These are phyloP conservation scores for Apteryx mantelli DNA, from an alignment of 2,113 vertebrate species.

Conservation along the genomic window DNA sequence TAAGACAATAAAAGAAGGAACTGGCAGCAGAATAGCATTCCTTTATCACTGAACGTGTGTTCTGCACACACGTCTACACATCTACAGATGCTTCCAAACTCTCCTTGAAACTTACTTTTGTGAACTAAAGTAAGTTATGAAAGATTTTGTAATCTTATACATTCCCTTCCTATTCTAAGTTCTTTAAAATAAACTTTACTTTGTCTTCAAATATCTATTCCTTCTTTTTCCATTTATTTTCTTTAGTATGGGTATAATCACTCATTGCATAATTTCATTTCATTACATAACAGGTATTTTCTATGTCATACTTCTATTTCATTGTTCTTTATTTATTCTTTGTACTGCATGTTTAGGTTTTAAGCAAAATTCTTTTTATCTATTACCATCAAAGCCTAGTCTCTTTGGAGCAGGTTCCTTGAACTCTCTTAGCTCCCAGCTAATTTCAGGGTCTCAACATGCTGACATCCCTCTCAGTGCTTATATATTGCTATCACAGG, in stretches of 20 bases:
- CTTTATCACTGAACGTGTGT: not conserved
- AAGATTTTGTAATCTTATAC: not conserved
- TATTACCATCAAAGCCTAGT: not conserved
- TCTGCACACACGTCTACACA: not conserved
- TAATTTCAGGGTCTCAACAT: not conserved
- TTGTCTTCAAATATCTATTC: not conserved
- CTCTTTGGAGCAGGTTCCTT: not conserved
- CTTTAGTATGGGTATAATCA: not conserved
- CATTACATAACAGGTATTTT: not conserved
- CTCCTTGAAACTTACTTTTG: not conserved
- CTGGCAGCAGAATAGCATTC: slow-evolving; percentile 21
- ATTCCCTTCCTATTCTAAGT: not conserved
- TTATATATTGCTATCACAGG: not conserved
- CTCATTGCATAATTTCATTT: not conserved
- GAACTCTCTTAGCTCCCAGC: not conserved
- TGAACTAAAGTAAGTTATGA: not conserved
- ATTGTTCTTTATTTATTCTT: not conserved
- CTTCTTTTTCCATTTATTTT: not conserved
- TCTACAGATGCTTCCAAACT: not conserved
- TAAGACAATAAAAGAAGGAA: slow-evolving; percentile 6
- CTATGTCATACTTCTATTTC: not conserved
- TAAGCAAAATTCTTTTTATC: not conserved
- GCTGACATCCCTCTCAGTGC: not conserved
- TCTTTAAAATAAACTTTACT: not conserved
- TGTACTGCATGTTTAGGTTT: not conserved